Percentiles rank a stretch among this genome's conserved stretches.
Evolutionary conservation across 1,140 invertebrate species (phyloP).

Genomic region (Pinna nobilis): DNA sequence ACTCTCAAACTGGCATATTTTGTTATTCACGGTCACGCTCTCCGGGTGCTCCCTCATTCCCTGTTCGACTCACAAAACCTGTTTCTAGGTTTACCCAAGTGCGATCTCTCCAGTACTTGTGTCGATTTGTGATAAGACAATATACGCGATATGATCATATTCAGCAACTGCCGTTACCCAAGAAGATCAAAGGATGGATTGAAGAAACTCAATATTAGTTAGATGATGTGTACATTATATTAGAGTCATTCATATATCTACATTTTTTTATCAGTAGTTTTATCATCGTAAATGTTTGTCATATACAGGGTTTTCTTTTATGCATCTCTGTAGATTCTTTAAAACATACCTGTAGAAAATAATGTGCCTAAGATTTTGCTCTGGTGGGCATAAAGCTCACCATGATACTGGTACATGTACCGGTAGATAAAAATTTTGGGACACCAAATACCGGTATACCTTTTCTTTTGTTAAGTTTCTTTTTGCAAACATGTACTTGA

Average conservation of each 20-base stretch:
- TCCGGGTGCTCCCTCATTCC: conserved; percentile 82
- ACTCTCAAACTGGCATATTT: conserved; percentile 82
- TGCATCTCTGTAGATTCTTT: not conserved
- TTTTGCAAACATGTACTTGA: no score
- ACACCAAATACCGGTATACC: no score
- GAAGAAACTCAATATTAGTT: conserved; percentile 74
- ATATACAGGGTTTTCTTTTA: not conserved
- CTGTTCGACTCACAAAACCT: conserved; percentile 85
- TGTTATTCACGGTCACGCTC: conserved; percentile 83
- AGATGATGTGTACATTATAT: no score
- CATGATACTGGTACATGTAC: no score
- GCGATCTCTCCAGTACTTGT: conserved; percentile 84
- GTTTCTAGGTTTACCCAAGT: conserved; percentile 86
- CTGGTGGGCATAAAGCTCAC: no score
- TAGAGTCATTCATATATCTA: not conserved
- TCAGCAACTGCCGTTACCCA: conserved; percentile 83
- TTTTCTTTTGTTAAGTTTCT: no score
- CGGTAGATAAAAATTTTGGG: no score
- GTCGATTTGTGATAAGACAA: conserved; percentile 86
- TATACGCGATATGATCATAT: conserved; percentile 84
- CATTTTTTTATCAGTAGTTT: not conserved
- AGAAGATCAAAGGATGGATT: conserved; percentile 80
- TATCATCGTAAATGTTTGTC: not conserved
- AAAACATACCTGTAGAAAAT: no score
- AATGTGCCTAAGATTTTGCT: no score